Percentiles rank a stretch among this genome's conserved stretches.
phyloP scores from a whole-genome alignment of 2,888 invertebrate species.

The Allacma fusca region DNA sequence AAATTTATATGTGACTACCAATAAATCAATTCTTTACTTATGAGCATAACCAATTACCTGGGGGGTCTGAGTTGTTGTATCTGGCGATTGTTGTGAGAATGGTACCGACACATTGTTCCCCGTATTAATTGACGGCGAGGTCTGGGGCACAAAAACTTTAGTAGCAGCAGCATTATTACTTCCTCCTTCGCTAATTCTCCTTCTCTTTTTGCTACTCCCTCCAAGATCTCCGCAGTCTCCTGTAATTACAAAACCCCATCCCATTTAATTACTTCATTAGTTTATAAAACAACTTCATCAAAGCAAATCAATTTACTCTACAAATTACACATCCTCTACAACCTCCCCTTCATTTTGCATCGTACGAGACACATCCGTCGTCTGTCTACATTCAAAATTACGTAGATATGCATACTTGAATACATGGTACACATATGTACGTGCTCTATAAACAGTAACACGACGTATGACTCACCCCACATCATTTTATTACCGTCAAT shows the following conservation, averaged over 20 bases:
- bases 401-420: no score
- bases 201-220: constrained; percentile 53
- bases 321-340: constrained; percentile 12
- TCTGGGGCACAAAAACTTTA: constrained; percentile 36
- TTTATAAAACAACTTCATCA: background rate
- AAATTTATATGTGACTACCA: background rate
- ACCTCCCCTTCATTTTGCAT: background rate
- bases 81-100: constrained; percentile 60
- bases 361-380: no score
- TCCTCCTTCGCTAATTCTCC: constrained; percentile 46
- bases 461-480: background rate
- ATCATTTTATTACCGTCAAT: constrained; percentile 11
- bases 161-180: constrained; percentile 21
- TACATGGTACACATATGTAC: no score
- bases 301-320: background rate
- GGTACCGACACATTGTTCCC: constrained; percentile 56
- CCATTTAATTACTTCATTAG: background rate
- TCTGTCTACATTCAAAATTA: no score
- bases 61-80: constrained; percentile 61
- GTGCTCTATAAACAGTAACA: no score
- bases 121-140: constrained; percentile 30
- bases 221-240: constrained; percentile 56
- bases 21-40: no score
- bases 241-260: constrained; percentile 3
- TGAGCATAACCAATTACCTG: constrained; percentile 49